phyloP scores from a whole-genome alignment of 1,140 invertebrate genomes.

The Armadillidium nasatum region DNA sequence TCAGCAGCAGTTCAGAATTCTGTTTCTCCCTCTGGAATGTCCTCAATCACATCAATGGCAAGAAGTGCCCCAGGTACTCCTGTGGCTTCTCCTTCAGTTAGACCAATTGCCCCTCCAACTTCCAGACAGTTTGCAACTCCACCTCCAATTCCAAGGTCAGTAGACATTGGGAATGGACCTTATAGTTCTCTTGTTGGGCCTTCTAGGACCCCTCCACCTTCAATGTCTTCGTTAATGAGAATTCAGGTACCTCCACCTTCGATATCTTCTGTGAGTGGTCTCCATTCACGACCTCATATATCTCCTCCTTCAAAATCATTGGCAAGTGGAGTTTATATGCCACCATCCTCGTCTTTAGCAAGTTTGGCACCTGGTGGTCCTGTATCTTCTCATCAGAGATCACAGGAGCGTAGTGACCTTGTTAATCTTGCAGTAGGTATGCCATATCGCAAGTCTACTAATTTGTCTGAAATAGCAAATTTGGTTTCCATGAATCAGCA shows the following conservation, averaged over 20 bases:
- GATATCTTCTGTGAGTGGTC: conserved; percentile 26
- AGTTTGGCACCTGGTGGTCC: conserved; percentile 41
- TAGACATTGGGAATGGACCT: conserved; percentile 29
- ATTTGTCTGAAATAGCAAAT: background rate
- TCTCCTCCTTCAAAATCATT: conserved; percentile 18
- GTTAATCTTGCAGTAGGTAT: conserved; percentile 36
- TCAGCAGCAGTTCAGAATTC: background rate
- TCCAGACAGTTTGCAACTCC: conserved; percentile 40
- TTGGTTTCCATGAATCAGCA: background rate
- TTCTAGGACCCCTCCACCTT: conserved; percentile 40
- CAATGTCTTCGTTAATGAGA: conserved; percentile 33
- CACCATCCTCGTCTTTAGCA: conserved; percentile 36
- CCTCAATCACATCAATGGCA: conserved; percentile 27
- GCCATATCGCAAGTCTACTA: conserved; percentile 35
- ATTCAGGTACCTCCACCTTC: conserved; percentile 30
- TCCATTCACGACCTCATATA: conserved; percentile 33
- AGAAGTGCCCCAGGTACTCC: conserved; percentile 44
- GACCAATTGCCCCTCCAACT: conserved; percentile 37
- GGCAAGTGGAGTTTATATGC: conserved; percentile 30
- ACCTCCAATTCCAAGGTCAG: conserved; percentile 34
- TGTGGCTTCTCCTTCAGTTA: conserved; percentile 40
- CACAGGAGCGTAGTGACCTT: conserved; percentile 29
- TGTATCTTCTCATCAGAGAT: conserved; percentile 35
- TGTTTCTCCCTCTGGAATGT: background rate
- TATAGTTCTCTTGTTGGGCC: conserved; percentile 31